Evolutionary conservation across 2,797 vertebrate genomes (phyloP).

Genomic region (Eidolon dupreanum): DNA sequence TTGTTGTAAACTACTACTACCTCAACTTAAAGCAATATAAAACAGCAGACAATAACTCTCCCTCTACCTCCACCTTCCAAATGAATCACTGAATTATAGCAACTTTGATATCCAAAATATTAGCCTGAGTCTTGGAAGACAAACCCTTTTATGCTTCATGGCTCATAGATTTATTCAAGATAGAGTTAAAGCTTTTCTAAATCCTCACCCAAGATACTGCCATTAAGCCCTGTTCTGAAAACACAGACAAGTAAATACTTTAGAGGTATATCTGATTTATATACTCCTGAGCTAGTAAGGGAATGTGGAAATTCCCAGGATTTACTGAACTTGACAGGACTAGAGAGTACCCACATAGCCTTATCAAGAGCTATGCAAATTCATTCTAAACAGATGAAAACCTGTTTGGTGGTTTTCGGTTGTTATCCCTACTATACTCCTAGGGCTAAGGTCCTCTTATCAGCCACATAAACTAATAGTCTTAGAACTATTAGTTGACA

Average conservation of each 20-base stretch:
- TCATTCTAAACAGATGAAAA: constrained; percentile 15
- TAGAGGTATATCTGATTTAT: background rate
- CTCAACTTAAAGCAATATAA: background rate
- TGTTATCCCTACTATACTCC: background rate
- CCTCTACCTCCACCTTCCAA: background rate
- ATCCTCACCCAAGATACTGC: background rate
- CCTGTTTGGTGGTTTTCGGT: background rate
- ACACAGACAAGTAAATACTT: background rate
- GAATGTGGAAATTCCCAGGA: background rate
- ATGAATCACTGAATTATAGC: background rate
- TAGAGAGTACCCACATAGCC: background rate
- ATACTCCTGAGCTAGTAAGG: background rate
- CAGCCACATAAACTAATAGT: background rate
- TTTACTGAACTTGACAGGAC: background rate
- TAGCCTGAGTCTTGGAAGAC: background rate
- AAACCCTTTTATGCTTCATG: background rate
- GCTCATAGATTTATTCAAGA: background rate
- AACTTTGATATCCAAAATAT: constrained; percentile 7
- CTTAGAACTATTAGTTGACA: background rate
- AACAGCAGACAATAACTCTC: constrained; percentile 3
- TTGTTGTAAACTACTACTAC: constrained; percentile 32
- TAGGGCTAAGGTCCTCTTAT: background rate
- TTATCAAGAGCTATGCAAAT: background rate
- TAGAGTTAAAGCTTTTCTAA: constrained; percentile 14
- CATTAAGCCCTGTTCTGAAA: background rate